Base-by-base conservation (phyloP, 2,113 vertebrate species). In the Podarcis muralis region DNA sequence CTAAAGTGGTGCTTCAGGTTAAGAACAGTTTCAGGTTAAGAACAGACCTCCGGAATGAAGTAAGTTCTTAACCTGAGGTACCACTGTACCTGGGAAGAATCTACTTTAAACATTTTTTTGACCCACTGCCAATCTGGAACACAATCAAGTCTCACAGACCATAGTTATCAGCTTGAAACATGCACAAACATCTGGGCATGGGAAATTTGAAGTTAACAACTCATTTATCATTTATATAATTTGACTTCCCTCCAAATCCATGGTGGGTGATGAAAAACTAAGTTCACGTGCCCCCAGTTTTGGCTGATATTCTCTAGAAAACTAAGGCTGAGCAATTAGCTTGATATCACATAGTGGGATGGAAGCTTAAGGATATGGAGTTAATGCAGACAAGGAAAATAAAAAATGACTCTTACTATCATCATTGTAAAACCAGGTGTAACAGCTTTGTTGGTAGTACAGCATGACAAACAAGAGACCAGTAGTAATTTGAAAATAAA, bases 201-300 rank as follows among this genome's bases (percentile, higher is more conserved):
- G 22, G 69, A 32, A 25, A 82, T 74, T 75, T 82, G 69, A 75
- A 80, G 35, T 65, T 48, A 82, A 75, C 25, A 82, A 82, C 53
- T 75, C 69, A 88, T 88, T 88, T 82, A 75, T 88, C 86, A 88
- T 30, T 68, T 30, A 40, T 88, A 75, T 72, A 87, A 72, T 82
- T 88, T 88, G 69, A 88, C 69, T 74, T 82, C 1, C 2, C 25
- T 88, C 53, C 79, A 88, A 75, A 82, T 75, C 62, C 72, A 75
- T 74, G 20, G 71, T 43, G 53, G 53, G 65, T 43, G 27, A 82
- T 74, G 57, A 57, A 75, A 82, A 65, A 48, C 57, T 65, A 62
- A 75, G 72, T 75, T 75, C 53, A 74, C 27, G 48, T 75, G 35
- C 40, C 68, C 27, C 71, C 80, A 82, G 13, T 88, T 74, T 75